Evolutionary conservation across 2,888 invertebrate species (phyloP).

Genomic region (Tiliacea citrago): DNA sequence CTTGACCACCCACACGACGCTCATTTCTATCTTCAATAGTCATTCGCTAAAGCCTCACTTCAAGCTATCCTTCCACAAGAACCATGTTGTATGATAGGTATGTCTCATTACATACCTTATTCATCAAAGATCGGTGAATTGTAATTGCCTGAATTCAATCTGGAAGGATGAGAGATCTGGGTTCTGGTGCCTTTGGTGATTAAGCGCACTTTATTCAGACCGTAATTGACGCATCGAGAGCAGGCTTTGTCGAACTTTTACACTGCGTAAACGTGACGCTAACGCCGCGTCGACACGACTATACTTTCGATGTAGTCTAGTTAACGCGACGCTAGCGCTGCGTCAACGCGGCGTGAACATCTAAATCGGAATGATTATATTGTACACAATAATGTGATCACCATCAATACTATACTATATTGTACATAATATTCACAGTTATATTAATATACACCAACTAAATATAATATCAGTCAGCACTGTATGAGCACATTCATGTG

Average conservation of each 20-base stretch:
- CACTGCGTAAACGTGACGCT: neutral
- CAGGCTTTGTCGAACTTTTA: conserved; percentile 9
- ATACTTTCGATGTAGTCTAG: neutral
- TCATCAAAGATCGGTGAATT: neutral
- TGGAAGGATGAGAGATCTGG: conserved; percentile 1
- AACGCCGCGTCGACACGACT: neutral
- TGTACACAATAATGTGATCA: conserved; percentile 46
- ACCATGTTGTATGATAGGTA: neutral
- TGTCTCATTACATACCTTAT: neutral
- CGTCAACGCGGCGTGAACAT: neutral
- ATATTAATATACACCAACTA: conserved; percentile 8
- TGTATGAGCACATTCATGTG: conserved; percentile 8
- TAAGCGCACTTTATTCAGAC: neutral
- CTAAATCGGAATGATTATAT: neutral
- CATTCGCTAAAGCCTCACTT: conserved; percentile 39
- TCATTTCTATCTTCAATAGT: conserved; percentile 24
- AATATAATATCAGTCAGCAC: conserved; percentile 13
- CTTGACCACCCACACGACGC: conserved; percentile 46
- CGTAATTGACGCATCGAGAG: neutral
- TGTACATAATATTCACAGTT: too few species aligned
- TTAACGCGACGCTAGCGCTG: conserved; percentile 1
- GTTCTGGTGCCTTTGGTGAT: neutral
- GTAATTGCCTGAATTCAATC: neutral
- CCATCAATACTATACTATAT: conserved; percentile 57
- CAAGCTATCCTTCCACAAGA: conserved; percentile 6